Evolutionary conservation across 2,888 invertebrate species (phyloP).

Genomic region (Agrochola litura): DNA sequence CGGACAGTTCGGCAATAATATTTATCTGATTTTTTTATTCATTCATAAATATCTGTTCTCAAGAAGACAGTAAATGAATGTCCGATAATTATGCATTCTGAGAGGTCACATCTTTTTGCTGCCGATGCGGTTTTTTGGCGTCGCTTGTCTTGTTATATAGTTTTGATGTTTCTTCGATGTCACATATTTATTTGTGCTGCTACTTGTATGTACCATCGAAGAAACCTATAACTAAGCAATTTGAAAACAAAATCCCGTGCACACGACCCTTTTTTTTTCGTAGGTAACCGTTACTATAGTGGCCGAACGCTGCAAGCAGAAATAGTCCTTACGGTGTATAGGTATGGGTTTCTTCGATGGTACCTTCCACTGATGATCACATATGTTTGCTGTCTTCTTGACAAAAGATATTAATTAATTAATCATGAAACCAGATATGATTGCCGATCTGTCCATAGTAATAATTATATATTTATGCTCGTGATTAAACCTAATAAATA

Average conservation of each 20-base stretch:
- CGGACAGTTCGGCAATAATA: background rate
- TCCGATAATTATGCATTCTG: background rate
- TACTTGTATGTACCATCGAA: background rate
- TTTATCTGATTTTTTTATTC: background rate
- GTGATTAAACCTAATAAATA: background rate
- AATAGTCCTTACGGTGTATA: no score
- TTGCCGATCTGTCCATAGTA: background rate
- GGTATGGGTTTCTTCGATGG: no score
- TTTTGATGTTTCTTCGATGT: background rate
- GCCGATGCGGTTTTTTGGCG: background rate
- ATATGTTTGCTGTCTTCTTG: background rate
- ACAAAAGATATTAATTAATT: background rate
- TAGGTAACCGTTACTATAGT: no score
- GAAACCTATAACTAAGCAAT: no score
- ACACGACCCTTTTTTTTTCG: no score
- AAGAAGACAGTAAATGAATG: background rate
- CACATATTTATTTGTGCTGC: background rate
- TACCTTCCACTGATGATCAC: background rate
- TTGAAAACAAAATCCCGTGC: no score
- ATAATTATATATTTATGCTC: background rate
- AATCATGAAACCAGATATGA: background rate
- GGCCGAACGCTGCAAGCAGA: no score
- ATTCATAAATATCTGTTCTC: no score
- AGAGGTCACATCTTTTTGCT: background rate
- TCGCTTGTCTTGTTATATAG: background rate